Evolutionary conservation across 2,888 invertebrate species (phyloP), one percentile per base, ranked within the genome.

Genomic region (Diadegma fenestrale): DNA sequence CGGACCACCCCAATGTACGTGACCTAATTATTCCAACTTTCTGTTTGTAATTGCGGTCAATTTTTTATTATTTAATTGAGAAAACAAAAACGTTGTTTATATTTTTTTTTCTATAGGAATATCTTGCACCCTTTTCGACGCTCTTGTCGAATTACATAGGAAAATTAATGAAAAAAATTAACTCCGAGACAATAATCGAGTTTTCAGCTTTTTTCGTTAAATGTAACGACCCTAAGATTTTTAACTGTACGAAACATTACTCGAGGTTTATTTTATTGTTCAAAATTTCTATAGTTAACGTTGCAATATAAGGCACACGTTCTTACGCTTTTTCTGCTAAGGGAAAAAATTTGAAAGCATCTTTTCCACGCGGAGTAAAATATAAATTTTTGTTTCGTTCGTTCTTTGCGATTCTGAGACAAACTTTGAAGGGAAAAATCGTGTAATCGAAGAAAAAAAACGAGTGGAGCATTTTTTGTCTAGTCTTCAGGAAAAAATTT

Each of bases 261-360:
- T 41, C 66, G 17, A 66, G 6, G 14, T 66, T 43, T 43, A 14
- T 43, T 43, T 22, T 45, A 17, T 26, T 30, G 4, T 26, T 68
- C 22, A 68, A 37, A 45, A 45, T 30, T 68, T 68, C 58, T 68
- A 68, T 45, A 61, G 22, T 54, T 58, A 30, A 30, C 43, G 54
- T 58, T 58, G 58, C 61, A 1, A 22, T 14, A 17, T 54, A 54
- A 43, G 30, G 19, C 63, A 51, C 45, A 30, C 45, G 68, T 68
- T 68, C 45, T 2, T 30, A 45, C 68, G 30, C 45, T 26, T 43
- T 19, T 68, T 26, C 68, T 45, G 43, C 30, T 68, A 26, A 26
- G 30, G 68, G 14, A 19, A 26, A 3, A 7, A n/a, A 37, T 8
- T 45, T 17, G n/a, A 68, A 45, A 26, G 17, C 41, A 10, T 17